Evolutionary conservation across 2,888 invertebrate genomes (phyloP).

Genomic region (Callimorpha dominula): DNA sequence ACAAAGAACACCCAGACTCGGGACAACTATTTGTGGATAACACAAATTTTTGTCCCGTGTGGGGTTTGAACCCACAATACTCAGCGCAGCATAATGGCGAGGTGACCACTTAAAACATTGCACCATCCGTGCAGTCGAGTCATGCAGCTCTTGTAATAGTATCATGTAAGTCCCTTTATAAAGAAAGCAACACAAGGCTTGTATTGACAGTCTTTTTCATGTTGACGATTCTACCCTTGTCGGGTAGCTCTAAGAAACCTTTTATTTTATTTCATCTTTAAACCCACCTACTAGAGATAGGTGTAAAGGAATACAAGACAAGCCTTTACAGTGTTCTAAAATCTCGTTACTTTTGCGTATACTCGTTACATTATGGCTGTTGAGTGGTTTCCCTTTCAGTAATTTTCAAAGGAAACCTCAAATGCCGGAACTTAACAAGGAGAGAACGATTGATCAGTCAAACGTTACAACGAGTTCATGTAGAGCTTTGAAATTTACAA

Average conservation of each 20-base stretch:
- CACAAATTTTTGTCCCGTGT: too few species aligned
- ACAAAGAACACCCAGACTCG: too few species aligned
- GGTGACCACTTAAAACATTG: too few species aligned
- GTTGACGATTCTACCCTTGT: not conserved
- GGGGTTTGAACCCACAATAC: too few species aligned
- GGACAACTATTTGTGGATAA: too few species aligned
- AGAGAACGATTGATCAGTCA: constrained; percentile 2
- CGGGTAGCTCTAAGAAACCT: not conserved
- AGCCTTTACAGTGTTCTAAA: not conserved
- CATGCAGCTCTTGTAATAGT: too few species aligned
- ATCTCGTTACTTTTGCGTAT: not conserved
- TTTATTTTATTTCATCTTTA: not conserved
- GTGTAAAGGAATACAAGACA: not conserved
- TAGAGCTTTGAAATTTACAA: not conserved
- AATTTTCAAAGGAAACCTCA: constrained; percentile 6
- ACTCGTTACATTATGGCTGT: constrained; percentile 4
- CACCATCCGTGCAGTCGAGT: too few species aligned
- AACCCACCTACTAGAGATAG: too few species aligned
- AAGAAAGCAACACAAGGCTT: too few species aligned
- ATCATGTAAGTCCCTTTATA: too few species aligned
- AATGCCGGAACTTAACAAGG: not conserved
- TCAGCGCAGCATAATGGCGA: too few species aligned
- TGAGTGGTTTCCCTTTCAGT: constrained; percentile 1
- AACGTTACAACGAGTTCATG: not conserved
- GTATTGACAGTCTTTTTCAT: not conserved